Evolutionary conservation across 2,888 invertebrate species (phyloP), one percentile per base, ranked within the genome.

Genomic region (Xanthorhoe designata): DNA sequence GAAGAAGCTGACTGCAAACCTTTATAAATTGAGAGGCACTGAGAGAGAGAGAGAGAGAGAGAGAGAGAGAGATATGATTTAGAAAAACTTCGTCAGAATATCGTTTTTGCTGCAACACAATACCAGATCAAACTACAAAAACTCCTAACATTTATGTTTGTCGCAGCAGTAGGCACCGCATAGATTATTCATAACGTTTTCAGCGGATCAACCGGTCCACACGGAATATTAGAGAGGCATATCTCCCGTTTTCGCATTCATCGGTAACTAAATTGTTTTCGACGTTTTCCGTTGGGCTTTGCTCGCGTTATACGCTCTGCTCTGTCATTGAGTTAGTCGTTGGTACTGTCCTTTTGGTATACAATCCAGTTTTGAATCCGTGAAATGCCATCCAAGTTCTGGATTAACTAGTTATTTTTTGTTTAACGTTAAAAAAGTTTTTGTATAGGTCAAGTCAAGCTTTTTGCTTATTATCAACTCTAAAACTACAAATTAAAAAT

Each of bases 161-260:
- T 54, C 64, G 54, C 58, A 54, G 58, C 35, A 60, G 38, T 32
- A 32, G 53, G 47, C 61, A 45, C 66, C 62, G 56, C 74, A 82
- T 91, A 87, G 91, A 89, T 90, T 91, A 92, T 92, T 89, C 91
- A 92, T 86, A 85, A 83, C 81, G 86, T 89, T 92, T 90, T 91
- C 91, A 90, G 79, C 90, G 83, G 78, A 80, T 82, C 82, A 78
- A 81, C 78, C 84, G 83, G 78, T 78, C 88, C 91, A 92, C 85
- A 92, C 90, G 87, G 92, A 92, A 92, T 92, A 91, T 92, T 91
- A 88, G 91, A 92, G 87, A 78, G 53, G 64, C 58, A 82, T 86
- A 86, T 85, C 82, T 83, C 76, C 80, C 83, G 85, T 87, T 89
- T 86, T 83, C 85, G 83, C 88, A 89, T 89, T 84, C 87, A 87